Evolutionary conservation across 2,113 vertebrate species (phyloP), one percentile per base, ranked within the genome.

Genomic region (Rhadina sibilatrix): DNA sequence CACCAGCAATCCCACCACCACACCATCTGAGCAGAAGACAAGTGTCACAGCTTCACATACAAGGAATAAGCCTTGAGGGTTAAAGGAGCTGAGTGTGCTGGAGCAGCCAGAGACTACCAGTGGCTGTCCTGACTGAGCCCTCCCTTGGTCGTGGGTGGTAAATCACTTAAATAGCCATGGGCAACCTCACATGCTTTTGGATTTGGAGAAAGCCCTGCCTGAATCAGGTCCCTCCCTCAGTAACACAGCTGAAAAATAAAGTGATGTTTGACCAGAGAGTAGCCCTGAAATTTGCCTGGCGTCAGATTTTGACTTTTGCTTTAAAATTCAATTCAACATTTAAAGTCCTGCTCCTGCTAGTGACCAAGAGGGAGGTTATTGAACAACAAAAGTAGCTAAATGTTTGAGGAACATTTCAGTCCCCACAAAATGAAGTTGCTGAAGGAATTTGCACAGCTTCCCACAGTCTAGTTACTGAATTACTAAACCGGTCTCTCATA

Each of bases 381-480:
- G 57, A 95, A 80, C 2, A 31, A 80, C 38, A 88, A 25, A 77
- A 83, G 37, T 35, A 77, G 65, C 47, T 52, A 64, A 61, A 57
- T 22, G 56, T 86, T 54, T 63, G 54, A 86, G 81, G 61, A 90
- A 80, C 24, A 11, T 88, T 96, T 80, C 18, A 47, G 46, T 50
- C 83, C 33, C 21, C 8, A 6, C 64, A 49, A 71, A 90, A 88
- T 27, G 59, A 86, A 87, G 68, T 49, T 2, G 6, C 71, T 71
- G 80, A 78, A 92, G 90, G 83, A 92, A 94, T 86, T 77, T 71
- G 68, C 64, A 88, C 70, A 82, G 90, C 90, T 96, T 96, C 81
- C 90, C 83, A 85, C 81, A 95, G 49, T 21, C 83, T 92, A 61
- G 88, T 96, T 93, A 95, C 72, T 93, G 85, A 96, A 96, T 96